Evolutionary conservation across 2,888 invertebrate species (phyloP).

Genomic region (Alloscopus bannaensis): DNA sequence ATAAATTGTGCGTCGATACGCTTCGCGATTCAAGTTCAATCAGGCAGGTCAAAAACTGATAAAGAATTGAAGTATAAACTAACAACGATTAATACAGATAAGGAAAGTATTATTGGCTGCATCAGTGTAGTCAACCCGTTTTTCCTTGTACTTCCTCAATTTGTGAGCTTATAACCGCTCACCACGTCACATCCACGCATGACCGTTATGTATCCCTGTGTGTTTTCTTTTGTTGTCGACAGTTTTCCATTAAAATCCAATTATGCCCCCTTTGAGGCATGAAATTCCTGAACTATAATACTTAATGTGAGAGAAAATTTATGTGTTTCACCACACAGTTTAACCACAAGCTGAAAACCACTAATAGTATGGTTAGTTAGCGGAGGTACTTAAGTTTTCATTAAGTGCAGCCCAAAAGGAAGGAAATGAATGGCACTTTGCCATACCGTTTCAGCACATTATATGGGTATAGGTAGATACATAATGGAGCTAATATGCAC

Average conservation of each 20-base stretch:
- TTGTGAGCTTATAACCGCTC: neutral
- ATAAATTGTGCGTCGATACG: neutral
- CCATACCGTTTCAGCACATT: neutral
- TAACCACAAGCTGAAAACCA: too few relatives aligned
- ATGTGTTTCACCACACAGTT: too few relatives aligned
- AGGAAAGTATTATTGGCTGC: neutral
- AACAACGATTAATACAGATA: constrained; percentile 30
- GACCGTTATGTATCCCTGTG: too few relatives aligned
- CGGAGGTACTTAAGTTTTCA: neutral
- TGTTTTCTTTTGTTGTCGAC: too few relatives aligned
- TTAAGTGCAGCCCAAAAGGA: neutral
- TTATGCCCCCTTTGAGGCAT: too few relatives aligned
- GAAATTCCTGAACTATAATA: too few relatives aligned
- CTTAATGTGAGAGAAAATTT: too few relatives aligned
- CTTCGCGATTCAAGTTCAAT: constrained; percentile 32
- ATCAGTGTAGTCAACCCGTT: neutral
- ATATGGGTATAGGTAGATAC: neutral
- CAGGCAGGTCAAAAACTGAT: constrained; percentile 40
- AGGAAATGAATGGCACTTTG: neutral
- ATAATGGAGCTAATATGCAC: neutral
- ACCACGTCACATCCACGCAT: too few relatives aligned
- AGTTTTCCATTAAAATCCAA: too few relatives aligned
- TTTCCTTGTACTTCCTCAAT: neutral
- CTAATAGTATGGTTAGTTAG: neutral
- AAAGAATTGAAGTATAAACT: too few relatives aligned